These are phyloP conservation scores for Conchocele bisecta DNA, from an alignment of 2,888 invertebrate genomes.

Conservation along the genomic window DNA sequence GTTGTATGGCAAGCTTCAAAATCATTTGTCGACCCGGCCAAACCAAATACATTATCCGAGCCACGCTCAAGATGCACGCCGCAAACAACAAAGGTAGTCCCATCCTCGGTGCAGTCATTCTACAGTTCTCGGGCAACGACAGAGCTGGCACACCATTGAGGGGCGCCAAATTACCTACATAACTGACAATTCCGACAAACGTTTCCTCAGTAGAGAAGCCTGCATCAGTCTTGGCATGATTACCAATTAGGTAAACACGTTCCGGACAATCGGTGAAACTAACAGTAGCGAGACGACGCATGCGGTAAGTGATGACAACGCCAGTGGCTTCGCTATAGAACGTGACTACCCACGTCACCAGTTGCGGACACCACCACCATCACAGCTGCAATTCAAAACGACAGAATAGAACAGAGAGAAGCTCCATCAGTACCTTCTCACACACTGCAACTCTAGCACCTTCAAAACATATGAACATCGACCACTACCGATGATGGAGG, in stretches of 20 bases:
- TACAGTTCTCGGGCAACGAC: constrained; percentile 50
- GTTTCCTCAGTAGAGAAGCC: constrained; percentile 66
- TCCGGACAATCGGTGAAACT: constrained; percentile 54
- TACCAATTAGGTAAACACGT: constrained; percentile 28
- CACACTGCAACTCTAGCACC: constrained; percentile 45
- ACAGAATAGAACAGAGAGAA: constrained; percentile 37
- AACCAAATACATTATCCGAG: constrained; percentile 60
- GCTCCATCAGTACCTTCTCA: constrained; percentile 38
- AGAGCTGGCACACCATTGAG: constrained; percentile 35
- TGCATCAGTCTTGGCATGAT: constrained; percentile 63
- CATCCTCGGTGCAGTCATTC: constrained; percentile 64
- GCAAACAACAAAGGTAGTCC: constrained; percentile 63
- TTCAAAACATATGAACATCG: constrained; percentile 57
- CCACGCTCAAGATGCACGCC: constrained; percentile 66
- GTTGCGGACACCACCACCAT: constrained; percentile 18
- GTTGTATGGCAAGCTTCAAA: constrained; percentile 62
- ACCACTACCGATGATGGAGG: constrained; percentile 42
- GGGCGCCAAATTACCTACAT: constrained; percentile 67
- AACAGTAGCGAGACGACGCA: too few species aligned
- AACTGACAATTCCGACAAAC: constrained; percentile 60
- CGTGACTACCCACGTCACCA: constrained; percentile 5
- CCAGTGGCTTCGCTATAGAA: too few species aligned
- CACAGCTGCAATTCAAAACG: constrained; percentile 29
- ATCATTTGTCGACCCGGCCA: constrained; percentile 57
- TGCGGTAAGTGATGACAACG: too few species aligned